A percentile compares a stretch with the other conserved stretches of the same genome.
phyloP scores from a whole-genome alignment of 2,888 invertebrate genomes.

The Drosophila robusta region DNA sequence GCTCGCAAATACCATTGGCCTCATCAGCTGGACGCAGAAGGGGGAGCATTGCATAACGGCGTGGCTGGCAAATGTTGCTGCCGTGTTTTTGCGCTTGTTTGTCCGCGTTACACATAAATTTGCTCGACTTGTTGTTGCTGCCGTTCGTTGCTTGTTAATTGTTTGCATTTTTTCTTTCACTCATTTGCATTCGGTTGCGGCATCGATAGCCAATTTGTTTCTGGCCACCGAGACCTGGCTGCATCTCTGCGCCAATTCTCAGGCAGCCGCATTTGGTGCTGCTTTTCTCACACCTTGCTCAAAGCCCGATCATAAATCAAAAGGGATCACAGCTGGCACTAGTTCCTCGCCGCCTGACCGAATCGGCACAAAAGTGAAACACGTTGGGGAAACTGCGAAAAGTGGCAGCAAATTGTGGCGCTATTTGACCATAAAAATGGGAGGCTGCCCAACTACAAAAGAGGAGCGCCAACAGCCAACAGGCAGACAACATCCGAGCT shows the following conservation, averaged over 20 bases:
- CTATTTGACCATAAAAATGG: slow-evolving; percentile 69
- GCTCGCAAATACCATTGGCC: slow-evolving; percentile 63
- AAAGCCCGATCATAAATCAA: slow-evolving; percentile 8
- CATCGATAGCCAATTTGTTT: slow-evolving; percentile 73
- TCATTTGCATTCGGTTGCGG: slow-evolving; percentile 74
- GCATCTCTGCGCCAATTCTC: slow-evolving; percentile 59
- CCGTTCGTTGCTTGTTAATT: slow-evolving; percentile 53
- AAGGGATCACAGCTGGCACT: slow-evolving; percentile 20
- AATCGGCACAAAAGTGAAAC: slow-evolving; percentile 59
- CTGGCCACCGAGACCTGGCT: slow-evolving; percentile 5
- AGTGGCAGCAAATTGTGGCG: slow-evolving; percentile 53
- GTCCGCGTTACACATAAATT: slow-evolving; percentile 71
- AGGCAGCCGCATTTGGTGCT: slow-evolving; percentile 21
- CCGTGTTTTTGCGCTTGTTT: slow-evolving; percentile 45
- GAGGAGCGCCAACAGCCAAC: slow-evolving; percentile 28
- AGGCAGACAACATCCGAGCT: slow-evolving; percentile 12
- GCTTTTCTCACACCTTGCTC: slow-evolving; percentile 21
- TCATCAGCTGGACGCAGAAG: slow-evolving; percentile 13
- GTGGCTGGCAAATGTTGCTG: slow-evolving; percentile 58
- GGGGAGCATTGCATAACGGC: slow-evolving; percentile 60
- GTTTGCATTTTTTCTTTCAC: slow-evolving; percentile 70
- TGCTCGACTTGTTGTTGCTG: slow-evolving; percentile 35
- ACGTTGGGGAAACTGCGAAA: slow-evolving; percentile 31
- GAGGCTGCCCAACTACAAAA: slow-evolving; percentile 26
- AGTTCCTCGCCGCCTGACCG: slow-evolving; percentile 14